Evolutionary conservation across 1,140 invertebrate genomes (phyloP), one percentile per base, ranked within the genome.

Genomic region (Zeugodacus cucurbitae): DNA sequence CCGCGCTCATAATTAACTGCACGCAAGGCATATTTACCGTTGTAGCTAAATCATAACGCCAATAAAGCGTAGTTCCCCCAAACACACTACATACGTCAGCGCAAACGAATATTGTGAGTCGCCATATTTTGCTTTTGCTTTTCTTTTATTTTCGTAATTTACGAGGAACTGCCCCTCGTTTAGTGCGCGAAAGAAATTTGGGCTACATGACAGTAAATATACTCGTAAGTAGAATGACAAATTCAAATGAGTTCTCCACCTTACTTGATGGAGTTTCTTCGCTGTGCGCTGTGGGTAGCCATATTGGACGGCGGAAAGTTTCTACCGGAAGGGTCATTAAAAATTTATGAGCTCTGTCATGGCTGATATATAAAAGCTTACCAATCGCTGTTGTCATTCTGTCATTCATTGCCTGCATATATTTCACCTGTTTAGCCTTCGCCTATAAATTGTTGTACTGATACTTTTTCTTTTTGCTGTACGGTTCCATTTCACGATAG

Each of bases 291-390:
- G 37, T 22, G 2, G 14, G 70, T 4, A 34, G 10, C n/a, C n/a
- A 54, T 4, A 11, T 57, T 57, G 59, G 37, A 26, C 86, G 86
- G 11, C n/a, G 37, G 22, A 62, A 64, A 58, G 54, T 26, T 64
- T 89, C 89, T 89, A 89, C 86, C 62, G 70, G 64, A 89, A 89
- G 89, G 86, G 90, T 91, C 91, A 92, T 92, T 91, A 92, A 90
- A 90, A 90, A 87, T 88, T 90, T 90, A 44, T 88, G 48, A 82
- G 57, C 44, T 82, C n/a, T 59, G 34, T n/a, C 70, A 88, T 88
- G 86, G 70, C 59, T 70, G 87, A 22, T 26, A 88, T 67, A 87
- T 58, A 87, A 82, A 82, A 37, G 26, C 54, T 87, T 59, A 87
- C 3, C 20, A 26, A 26, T 26, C n/a, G 26, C 58, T 22, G 4